Base-by-base conservation (phyloP, 2,888 invertebrate genomes). In the Sinopyrophorus schimmeli region DNA sequence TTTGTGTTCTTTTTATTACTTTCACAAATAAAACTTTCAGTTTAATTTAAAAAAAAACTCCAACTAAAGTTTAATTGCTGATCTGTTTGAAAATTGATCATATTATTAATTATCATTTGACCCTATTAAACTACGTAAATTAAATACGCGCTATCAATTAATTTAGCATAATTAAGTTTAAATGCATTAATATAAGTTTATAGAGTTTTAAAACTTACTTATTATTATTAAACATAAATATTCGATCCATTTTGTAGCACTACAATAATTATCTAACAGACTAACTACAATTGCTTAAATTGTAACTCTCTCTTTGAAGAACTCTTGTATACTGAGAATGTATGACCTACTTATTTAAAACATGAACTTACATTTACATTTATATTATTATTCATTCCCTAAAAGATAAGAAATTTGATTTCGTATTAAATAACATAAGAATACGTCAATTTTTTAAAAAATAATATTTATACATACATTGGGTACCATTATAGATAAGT, bases 201-300 rank as follows among this genome's bases (percentile, higher is more conserved):
- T n/a, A 21, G 7, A 21, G 7, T 12, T 4, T 2, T 35, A n/a
- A n/a, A n/a, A 53, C 48, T 52, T 55, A 61, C 61, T 54, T 56
- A 46, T 61, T 61, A 50, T 61, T 61, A 38, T 61, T 61, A 16
- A 60, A 39, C 26, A 58, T 54, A 38, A 48, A 60, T 31, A 53
- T 43, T 37, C 42, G 55, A 55, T 61, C 60, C 61, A 61, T 61
- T n/a, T n/a, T 46, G 34, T 54, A 32, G 12, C 38, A 38, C 41
- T n/a, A n/a, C n/a, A n/a, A n/a, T n/a, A n/a, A n/a, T n/a, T n/a
- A n/a, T 14, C 14, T 3, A 28, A 35, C 11, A 28, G 10, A 27
- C 16, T 5, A 38, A 18, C 37, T 9, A 30, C 16, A 18, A 14
- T 10, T 18, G 20, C 9, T n/a, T 18, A 1, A 10, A 21, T 12